Percentiles rank a stretch among this genome's conserved stretches.
Conservation (phyloP, 2,113 vertebrate genomes). For the Trichechus manatus region DNA sequence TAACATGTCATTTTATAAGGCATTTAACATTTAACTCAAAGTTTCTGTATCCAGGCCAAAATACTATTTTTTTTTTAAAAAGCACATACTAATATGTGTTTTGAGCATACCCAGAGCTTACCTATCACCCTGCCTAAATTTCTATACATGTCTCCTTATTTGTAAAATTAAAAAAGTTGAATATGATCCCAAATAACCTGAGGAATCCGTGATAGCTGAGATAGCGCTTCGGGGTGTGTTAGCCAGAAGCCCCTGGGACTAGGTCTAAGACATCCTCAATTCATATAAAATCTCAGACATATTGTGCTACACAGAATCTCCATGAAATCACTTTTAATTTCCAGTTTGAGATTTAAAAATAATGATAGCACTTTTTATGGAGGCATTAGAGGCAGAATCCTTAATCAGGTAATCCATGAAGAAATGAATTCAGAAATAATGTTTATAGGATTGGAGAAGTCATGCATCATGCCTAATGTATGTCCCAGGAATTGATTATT, state of each 20-base stretch:
- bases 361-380: background rate
- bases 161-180: background rate
- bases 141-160: background rate
- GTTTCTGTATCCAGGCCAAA: background rate
- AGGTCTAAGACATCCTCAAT: background rate
- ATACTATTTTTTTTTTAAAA: background rate
- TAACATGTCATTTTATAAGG: background rate
- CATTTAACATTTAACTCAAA: conserved; percentile 14
- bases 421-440: conserved; percentile 15
- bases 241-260: background rate
- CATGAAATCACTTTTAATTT: conserved; percentile 45
- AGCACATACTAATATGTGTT: background rate
- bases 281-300: background rate
- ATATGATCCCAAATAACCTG: background rate
- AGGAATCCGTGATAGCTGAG: background rate
- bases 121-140: background rate
- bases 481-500: conserved; percentile 55
- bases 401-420: conserved; percentile 9
- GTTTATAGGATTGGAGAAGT: background rate
- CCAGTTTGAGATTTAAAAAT: conserved; percentile 6
- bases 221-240: rapidly evolving
- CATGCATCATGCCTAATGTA: background rate
- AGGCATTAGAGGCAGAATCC: conserved; percentile 6
- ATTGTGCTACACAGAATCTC: background rate
- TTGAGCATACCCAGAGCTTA: background rate